phyloP scores from a whole-genome alignment of 2,113 vertebrate species.

The Ammodytes marinus region DNA sequence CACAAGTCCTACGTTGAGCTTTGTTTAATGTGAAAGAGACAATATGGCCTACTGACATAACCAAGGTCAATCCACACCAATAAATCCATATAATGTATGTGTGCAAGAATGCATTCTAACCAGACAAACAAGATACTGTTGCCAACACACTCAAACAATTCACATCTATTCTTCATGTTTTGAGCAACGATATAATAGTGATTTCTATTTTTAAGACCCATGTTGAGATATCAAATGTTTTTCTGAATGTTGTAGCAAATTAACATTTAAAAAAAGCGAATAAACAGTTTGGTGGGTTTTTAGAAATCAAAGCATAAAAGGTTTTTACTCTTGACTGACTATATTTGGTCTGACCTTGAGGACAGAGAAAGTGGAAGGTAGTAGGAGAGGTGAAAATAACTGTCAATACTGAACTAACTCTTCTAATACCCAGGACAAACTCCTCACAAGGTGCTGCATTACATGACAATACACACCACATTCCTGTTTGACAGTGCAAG shows the following conservation, averaged over 20 bases:
- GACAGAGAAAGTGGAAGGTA: background rate
- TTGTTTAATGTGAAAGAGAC: background rate
- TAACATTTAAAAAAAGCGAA: background rate
- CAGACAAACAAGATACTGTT: background rate
- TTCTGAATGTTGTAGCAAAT: background rate
- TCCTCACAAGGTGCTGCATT: conserved; percentile 42
- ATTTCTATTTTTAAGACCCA: background rate
- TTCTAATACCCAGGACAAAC: conserved; percentile 55
- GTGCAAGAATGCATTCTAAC: background rate
- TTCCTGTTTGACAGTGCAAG: conserved; percentile 14
- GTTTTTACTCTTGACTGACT: too few relatives aligned
- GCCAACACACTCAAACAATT: background rate
- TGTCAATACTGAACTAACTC: conserved; percentile 34
- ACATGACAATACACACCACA: conserved; percentile 18
- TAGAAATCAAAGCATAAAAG: background rate
- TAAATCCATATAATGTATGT: background rate
- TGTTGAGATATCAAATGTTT: background rate
- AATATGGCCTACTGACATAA: background rate
- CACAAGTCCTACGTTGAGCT: background rate
- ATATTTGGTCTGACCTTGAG: background rate
- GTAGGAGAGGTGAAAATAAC: background rate
- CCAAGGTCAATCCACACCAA: background rate
- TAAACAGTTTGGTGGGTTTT: background rate
- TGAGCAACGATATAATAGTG: too few relatives aligned
- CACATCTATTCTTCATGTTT: too few relatives aligned